These are phyloP conservation scores for Phymorhynchus buccinoides DNA, from an alignment of 1,140 invertebrate genomes.

Conservation along the genomic window DNA sequence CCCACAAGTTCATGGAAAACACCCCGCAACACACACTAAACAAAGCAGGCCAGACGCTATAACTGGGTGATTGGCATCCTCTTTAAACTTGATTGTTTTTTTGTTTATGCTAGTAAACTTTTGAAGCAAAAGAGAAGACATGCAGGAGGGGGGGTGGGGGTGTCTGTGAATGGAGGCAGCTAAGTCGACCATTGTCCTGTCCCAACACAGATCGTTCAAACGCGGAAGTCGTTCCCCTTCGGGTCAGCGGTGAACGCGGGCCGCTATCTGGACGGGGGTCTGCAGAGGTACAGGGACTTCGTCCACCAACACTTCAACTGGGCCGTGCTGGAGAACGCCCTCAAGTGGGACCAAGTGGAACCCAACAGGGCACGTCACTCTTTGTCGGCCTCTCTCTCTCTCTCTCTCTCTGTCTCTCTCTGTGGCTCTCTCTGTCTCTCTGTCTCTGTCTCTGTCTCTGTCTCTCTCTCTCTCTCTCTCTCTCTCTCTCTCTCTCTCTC, in stretches of 20 bases:
- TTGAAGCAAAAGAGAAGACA: no score
- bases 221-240: conserved; percentile 31
- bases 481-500: not conserved
- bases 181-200: not conserved
- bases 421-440: not conserved
- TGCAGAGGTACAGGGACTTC: not conserved
- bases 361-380: conserved; percentile 36
- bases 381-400: not conserved
- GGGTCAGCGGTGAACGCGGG: not conserved
- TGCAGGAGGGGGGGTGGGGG: not conserved
- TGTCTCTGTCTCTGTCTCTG: not conserved
- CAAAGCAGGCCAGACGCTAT: not conserved
- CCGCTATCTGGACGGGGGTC: not conserved
- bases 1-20: no score
- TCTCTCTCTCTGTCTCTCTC: conserved; percentile 21
- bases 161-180: not conserved
- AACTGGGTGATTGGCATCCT: not conserved
- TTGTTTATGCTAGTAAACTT: no score
- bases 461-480: not conserved
- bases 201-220: not conserved
- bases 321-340: conserved; percentile 45
- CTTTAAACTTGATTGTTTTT: not conserved
- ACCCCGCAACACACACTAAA: no score
- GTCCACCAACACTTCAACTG: conserved; percentile 53
- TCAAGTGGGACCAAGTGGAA: conserved; percentile 45